A percentile compares a stretch with the other conserved stretches of the same genome.
Evolutionary conservation across 2,113 vertebrate genomes (phyloP).

Genomic region (Platycercus adscitus): DNA sequence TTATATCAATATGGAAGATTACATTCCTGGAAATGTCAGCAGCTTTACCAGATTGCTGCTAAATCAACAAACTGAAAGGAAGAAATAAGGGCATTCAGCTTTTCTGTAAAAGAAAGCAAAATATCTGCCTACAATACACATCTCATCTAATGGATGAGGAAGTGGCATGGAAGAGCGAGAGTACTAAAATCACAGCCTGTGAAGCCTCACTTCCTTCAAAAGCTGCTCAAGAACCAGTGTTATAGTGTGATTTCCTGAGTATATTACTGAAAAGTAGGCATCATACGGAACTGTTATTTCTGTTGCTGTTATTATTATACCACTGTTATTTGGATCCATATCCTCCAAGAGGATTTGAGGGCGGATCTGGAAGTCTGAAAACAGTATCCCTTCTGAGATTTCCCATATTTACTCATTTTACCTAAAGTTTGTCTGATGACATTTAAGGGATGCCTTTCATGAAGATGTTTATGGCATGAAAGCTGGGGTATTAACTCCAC

Average conservation of each 20-base stretch:
- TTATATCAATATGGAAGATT: background rate
- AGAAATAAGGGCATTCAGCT: background rate
- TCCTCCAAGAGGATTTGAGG: background rate
- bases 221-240: background rate
- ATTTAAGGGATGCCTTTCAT: background rate
- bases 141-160: background rate
- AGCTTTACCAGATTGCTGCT: background rate
- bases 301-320: background rate
- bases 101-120: background rate
- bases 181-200: background rate
- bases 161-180: background rate
- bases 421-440: background rate
- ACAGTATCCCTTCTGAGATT: background rate
- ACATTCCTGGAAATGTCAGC: background rate
- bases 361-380: background rate
- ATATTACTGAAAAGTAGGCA: background rate
- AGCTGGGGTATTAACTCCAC: background rate
- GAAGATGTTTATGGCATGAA: background rate
- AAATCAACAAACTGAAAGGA: background rate
- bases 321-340: background rate
- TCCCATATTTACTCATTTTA: background rate
- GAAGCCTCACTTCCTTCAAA: slow-evolving; percentile 2
- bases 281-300: background rate
- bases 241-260: background rate
- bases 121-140: background rate